Evolutionary conservation across 2,888 invertebrate genomes (phyloP), one percentile per base, ranked within the genome.

Genomic region (Rhyacophila evoluta): DNA sequence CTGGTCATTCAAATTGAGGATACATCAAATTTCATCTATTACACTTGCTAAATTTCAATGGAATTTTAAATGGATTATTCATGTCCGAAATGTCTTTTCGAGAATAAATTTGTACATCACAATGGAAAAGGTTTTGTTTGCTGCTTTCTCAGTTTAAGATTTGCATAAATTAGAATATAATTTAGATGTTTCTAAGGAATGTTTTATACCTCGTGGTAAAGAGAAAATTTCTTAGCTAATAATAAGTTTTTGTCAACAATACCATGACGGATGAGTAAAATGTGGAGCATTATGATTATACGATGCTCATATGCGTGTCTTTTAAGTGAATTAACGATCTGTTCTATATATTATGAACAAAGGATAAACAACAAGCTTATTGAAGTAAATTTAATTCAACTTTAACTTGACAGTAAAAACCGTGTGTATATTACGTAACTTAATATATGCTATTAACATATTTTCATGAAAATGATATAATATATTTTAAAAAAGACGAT

Each of bases 161-260:
- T 74, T 79, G 77, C 81, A 81, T 81, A 74, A 81, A 81, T 81
- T 79, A 76, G 74, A 79, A 79, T 79, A 79, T 71, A 70, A 72
- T 79, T 79, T 79, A 67, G 36, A 70, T 15, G 12, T 70, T 74
- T 67, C 68, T 12, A 41, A 3, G 19, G 33, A 38, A 27, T 70
- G 39, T 70, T 36, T 72, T 25, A 11, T 72, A 36, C 25, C 55
- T 55, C 37, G 33, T 37, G 25, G 37, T n/a, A 8, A 37, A 37
- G 37, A 1, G 72, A 37, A 36, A 28, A 69, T 29, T 11, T 33
- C 69, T 33, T 33, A 12, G 69, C 3, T 55, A 8, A 10, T 25
- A 55, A 10, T 5, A 55, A 55, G 55, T 55, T 55, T 55, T 55
- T 55, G 25, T 55, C 55, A 15, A 55, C 55, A 55, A 2, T 19